A percentile compares a stretch with the other conserved stretches of the same genome.
Evolutionary conservation across 2,113 vertebrate genomes (phyloP).

Genomic region (Pachycephala philippinensis): DNA sequence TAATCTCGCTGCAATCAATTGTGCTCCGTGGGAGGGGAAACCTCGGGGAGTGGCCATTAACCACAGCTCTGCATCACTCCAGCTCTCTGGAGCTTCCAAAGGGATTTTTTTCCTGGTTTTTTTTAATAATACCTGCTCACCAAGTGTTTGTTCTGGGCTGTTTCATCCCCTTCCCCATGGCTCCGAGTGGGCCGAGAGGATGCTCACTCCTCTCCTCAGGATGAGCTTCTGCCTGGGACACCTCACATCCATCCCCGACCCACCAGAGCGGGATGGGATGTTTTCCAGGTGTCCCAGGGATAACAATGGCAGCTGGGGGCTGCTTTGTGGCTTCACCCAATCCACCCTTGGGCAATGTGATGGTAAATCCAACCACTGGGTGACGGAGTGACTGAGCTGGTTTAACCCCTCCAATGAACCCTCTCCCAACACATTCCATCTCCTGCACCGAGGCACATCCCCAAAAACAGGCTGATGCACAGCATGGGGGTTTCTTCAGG

Average conservation of each 20-base stretch:
- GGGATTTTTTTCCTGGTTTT: neutral
- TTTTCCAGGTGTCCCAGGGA: neutral
- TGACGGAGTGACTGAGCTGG: neutral
- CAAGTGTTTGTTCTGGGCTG: neutral
- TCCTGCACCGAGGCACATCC: neutral
- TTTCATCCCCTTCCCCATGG: neutral
- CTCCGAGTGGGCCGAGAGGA: neutral
- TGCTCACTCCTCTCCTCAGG: neutral
- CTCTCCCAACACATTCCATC: neutral
- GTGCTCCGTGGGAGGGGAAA: slow-evolving; percentile 29
- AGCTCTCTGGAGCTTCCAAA: slow-evolving; percentile 38
- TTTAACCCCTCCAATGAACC: fast-evolving
- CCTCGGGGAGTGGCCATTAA: slow-evolving; percentile 73
- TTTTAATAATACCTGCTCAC: neutral
- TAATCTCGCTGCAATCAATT: slow-evolving; percentile 81
- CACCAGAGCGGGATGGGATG: neutral
- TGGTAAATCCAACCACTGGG: fast-evolving
- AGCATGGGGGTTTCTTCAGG: neutral
- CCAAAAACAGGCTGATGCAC: neutral
- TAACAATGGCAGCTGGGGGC: neutral
- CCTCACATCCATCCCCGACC: fast-evolving
- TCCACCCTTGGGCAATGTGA: neutral
- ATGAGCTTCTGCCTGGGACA: neutral
- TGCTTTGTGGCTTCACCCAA: neutral
- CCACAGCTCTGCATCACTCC: slow-evolving; percentile 72